Evolutionary conservation across 2,113 vertebrate genomes (phyloP).

Genomic region (Heteronetta atricapilla): DNA sequence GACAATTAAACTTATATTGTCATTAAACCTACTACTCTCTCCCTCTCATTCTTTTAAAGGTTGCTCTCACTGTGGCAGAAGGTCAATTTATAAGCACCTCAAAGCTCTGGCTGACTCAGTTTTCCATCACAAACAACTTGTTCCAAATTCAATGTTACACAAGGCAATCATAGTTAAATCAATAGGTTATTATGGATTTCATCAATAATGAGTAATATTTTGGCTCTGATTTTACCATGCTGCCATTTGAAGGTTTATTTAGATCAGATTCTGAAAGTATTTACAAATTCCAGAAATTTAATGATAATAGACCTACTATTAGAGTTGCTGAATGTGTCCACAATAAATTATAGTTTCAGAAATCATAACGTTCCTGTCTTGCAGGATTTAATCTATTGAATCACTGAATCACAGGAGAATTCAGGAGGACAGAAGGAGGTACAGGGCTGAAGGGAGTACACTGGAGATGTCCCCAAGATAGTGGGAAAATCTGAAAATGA

Average conservation of each 20-base stretch:
- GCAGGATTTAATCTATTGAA: neutral
- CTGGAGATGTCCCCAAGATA: neutral
- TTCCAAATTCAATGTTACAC: neutral
- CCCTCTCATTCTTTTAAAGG: neutral
- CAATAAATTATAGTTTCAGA: neutral
- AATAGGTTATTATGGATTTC: neutral
- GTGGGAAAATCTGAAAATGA: neutral
- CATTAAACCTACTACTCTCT: neutral
- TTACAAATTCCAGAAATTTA: neutral
- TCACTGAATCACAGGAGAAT: neutral
- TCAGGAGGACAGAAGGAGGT: neutral
- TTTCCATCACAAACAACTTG: neutral
- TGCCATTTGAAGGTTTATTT: neutral
- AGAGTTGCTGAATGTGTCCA: neutral
- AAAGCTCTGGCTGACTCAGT: neutral
- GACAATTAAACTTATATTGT: neutral
- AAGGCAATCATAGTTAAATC: neutral
- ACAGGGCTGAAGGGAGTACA: neutral
- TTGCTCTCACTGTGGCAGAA: neutral
- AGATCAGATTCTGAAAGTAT: neutral
- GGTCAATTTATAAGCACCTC: neutral
- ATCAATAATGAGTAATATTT: neutral
- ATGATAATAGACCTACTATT: neutral
- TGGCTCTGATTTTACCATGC: rapidly evolving
- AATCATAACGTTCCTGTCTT: neutral